Evolutionary conservation across 2,888 invertebrate genomes (phyloP), one percentile per base, ranked within the genome.

Genomic region (Tenthredo scrophulariae): DNA sequence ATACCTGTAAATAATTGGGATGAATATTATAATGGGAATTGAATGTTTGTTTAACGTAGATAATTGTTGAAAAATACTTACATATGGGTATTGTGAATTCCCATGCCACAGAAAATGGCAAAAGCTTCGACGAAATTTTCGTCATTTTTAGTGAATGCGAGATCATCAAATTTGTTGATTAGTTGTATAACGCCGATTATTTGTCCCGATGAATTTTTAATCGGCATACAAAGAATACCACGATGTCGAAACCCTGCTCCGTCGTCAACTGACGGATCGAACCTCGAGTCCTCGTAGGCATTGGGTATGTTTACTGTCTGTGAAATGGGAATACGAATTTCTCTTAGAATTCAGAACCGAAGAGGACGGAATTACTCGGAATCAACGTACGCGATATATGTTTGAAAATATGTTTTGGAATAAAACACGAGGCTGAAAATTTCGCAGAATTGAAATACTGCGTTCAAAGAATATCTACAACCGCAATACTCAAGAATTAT

Each of bases 61-160:
- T 29, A 22, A 37, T 54, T 18, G 22, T 37, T 50, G 22, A 46
- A 7, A 84, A 74, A 58, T 13, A 93, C 94, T 94, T 92, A 94
- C 98, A 98, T 98, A 93, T 98, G 97, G 84, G 98, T 98, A 93
- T 99, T 99, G 94, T 98, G 98, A 87, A 99, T 98, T 84, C 99
- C 99, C 97, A 99, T 98, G 54, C 99, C 99, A 94, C 98, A 98
- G 94, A 99, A 99, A 90, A 99, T 98, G 87, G 98, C 98, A 94
- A 99, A 99, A 2, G 99, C 98, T 94, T 99, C 98, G 88, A 99
- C 98, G 92, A 99, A 97, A 94, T 98, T 98, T 94, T 98, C 98
- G 93, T 99, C 98, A 94, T 98, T 98, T 94, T 97, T 97, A 89
- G 98, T 98, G 94, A 98, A 99, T 40, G 96, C 95, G 89, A 98